A percentile compares a stretch with the other conserved stretches of the same genome.
phyloP scores from a whole-genome alignment of 1,140 invertebrate genomes.

The Meloidogyne floridensis region DNA sequence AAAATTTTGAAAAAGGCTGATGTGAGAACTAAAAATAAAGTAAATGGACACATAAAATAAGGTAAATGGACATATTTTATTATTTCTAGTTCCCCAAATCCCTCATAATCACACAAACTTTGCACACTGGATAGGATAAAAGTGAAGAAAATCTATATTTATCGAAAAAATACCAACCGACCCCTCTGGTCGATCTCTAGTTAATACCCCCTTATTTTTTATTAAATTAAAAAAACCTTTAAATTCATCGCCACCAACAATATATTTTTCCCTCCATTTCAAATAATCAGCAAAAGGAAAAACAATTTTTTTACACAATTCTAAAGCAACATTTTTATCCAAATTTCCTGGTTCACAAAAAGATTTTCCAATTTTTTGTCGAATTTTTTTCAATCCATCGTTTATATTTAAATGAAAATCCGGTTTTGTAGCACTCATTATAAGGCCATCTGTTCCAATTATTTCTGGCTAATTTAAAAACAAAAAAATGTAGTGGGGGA shows the following conservation, averaged over 20 bases:
- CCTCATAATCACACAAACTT: too few species aligned
- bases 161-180: too few species aligned
- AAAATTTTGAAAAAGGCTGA: constrained; percentile 3
- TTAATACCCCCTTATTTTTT: constrained; percentile 23
- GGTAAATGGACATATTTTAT: too few species aligned
- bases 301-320: constrained; percentile 48
- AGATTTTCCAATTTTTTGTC: constrained; percentile 94
- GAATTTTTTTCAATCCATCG: constrained; percentile 82
- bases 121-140: too few species aligned
- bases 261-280: constrained; percentile 14
- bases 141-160: too few species aligned
- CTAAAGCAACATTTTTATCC: constrained; percentile 77
- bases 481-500: too few species aligned
- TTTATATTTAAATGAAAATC: constrained; percentile 93
- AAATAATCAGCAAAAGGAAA: constrained; percentile 43
- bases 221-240: background rate
- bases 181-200: background rate
- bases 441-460: constrained; percentile 72
- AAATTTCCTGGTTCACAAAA: constrained; percentile 97
- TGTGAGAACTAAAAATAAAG: too few species aligned
- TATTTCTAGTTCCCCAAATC: too few species aligned
- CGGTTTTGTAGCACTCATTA: constrained; percentile 92
- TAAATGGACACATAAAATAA: too few species aligned
- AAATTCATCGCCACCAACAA: background rate
- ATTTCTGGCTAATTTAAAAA: constrained; percentile 48